These are phyloP conservation scores for Oscarella lobularis DNA, from an alignment of 37 sponge, comb jelly and placozoan species.

Conservation along the genomic window DNA sequence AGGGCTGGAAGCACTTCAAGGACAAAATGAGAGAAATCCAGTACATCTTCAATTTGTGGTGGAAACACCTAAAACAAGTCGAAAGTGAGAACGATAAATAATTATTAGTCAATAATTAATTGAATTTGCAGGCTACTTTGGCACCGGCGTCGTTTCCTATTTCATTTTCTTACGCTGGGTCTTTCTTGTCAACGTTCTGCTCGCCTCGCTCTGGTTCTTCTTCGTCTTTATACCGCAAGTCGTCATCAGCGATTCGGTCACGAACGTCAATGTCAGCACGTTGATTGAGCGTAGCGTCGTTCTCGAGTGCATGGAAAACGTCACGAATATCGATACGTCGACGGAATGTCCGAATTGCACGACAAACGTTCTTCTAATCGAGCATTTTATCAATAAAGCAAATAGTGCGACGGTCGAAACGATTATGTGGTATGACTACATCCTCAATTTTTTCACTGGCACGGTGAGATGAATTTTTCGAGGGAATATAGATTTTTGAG, in stretches of 20 bases:
- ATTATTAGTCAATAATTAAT: background rate
- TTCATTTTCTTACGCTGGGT: constrained; percentile 83
- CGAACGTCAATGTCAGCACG: background rate
- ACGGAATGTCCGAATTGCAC: background rate
- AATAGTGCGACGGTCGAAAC: background rate
- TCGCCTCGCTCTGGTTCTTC: constrained; percentile 38
- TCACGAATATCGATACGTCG: background rate
- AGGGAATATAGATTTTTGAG: background rate
- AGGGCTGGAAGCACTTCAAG: background rate
- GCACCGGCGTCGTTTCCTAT: constrained; percentile 79
- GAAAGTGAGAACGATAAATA: background rate
- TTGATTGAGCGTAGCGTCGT: background rate
- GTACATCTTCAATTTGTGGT: background rate
- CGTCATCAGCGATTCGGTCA: background rate
- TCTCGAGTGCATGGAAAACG: background rate
- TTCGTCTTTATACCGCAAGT: constrained; percentile 61
- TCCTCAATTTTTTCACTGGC: background rate
- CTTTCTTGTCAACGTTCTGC: constrained; percentile 62
- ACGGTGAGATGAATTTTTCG: background rate
- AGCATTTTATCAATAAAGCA: background rate
- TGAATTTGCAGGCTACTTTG: constrained; percentile 53
- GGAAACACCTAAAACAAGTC: background rate
- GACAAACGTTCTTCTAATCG: too few species aligned
- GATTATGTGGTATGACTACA: background rate
- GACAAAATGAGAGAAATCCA: background rate